Evolutionary conservation across 92 coral and sea anemone genomes (phyloP), one percentile per base, ranked within the genome.

Genomic region (Zoanthus sansibaricus): DNA sequence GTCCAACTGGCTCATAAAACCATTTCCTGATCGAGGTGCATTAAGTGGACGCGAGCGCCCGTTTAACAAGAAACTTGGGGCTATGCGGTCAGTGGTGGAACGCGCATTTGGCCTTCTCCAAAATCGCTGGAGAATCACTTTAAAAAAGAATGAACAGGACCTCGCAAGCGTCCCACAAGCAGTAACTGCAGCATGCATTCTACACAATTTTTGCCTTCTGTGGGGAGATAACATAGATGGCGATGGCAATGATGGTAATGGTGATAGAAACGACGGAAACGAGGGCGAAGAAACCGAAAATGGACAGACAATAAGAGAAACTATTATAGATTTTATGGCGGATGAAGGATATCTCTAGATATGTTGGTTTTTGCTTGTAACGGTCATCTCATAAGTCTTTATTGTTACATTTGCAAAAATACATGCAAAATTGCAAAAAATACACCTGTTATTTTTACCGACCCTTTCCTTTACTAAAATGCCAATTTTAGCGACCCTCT

Each of bases 181-280:
- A 21, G 90, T 86, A 9, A 61, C 73, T 66, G 92, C 92, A 59
- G 87, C 89, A 32, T 86, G 92, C 70, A 84, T 85, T 72, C 67
- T 90, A 55, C 92, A 90, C 72, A 90, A 87, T 83, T 73, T 86
- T 67, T 90, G 93, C 72, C 83, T 82, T 52, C 74, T 62, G 76
- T 78, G 80, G 78, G 93, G 85, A 37, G 90, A 87, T 80, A 46
- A 68, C 14, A 54, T 32, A 16, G 82, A 86, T 47, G 68, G 56
- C 52, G 77, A 58, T 45, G 76, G 76, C 82, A 84, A 87, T 55
- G 88, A 67, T 76, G 72, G 84, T 47, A 56, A 74, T 84, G 86
- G 37, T 67, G 77, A 82, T 67, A 56, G 62, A 71, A 69, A 73
- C 76, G 77, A 82, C 73, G 77, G 64, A 37, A 67, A 82, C 67